Evolutionary conservation across 2,113 vertebrate genomes (phyloP).

Genomic region (Corythornis vintsioides): DNA sequence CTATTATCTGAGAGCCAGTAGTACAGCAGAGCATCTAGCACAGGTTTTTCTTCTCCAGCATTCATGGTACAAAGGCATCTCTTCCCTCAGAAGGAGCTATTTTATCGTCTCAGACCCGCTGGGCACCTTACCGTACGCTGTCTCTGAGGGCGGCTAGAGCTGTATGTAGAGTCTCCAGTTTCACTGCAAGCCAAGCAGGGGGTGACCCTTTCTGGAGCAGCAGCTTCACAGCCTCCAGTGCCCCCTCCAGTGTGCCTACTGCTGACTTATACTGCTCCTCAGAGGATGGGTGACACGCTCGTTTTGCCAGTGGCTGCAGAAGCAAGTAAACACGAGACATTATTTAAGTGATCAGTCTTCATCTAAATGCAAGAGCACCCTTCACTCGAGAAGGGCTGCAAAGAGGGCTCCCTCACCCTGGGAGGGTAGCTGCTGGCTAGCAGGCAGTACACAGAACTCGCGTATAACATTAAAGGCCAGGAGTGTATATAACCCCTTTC

Average conservation of each 20-base stretch:
- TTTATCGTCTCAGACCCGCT: not conserved
- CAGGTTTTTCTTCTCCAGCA: not conserved
- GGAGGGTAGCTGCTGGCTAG: not conserved
- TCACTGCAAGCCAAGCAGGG: constrained; percentile 81
- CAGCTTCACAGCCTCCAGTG: constrained; percentile 79
- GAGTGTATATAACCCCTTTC: accelerated
- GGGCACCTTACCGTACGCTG: not conserved
- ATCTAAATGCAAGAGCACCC: not conserved
- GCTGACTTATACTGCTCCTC: constrained; percentile 83
- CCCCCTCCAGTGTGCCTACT: constrained; percentile 75
- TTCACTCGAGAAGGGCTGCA: not conserved
- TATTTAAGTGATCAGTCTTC: not conserved
- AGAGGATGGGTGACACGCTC: constrained; percentile 71
- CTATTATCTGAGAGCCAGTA: not conserved
- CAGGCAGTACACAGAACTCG: not conserved
- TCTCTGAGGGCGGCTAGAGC: constrained; percentile 65
- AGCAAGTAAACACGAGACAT: not conserved
- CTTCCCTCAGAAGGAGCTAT: not conserved
- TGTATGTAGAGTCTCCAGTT: constrained; percentile 78
- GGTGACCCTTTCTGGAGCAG: constrained; percentile 63
- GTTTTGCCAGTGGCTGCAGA: constrained; percentile 84
- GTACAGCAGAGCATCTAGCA: not conserved
- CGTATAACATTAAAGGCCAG: not conserved
- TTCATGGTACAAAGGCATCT: not conserved
- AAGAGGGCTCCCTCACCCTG: not conserved